Base-by-base conservation (phyloP, 2,888 invertebrate species). In the Tetanocera ferruginea region DNA sequence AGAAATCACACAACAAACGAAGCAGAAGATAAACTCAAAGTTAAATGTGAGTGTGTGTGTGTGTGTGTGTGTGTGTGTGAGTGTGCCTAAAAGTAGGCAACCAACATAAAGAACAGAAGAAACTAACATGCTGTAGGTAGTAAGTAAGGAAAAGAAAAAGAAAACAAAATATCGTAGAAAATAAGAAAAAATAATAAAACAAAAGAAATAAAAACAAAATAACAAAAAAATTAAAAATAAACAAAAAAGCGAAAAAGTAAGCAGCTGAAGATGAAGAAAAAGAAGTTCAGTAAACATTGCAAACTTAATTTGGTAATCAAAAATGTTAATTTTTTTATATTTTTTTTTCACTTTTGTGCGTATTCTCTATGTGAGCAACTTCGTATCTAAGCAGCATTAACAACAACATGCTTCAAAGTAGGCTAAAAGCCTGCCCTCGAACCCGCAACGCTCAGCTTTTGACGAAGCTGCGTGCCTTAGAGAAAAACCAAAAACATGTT, bases 371-470 rank as follows among this genome's bases (percentile, higher is more conserved):
- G 55, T 19, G 31, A 64, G 11, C 43, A 60, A 49, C 37, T 43
- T 37, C 71, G 49, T 64, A 72, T 62, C 51, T 19, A 67, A 75
- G 55, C 70, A 57, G 77, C 67, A 78, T 71, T 76, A 76, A 75
- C 66, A 84, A 83, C 81, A 86, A 82, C 37, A 57, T 31, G 3
- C 11, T 64, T 14, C 57, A 28, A 60, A 11, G 17, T 28, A 28
- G 28, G 19, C 57, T 9, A 60, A 60, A 66, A 66, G 19, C 4
- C 19, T 14, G 9, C 57, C 57, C 25, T 25, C 19, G 17, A n/a
- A 57, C 57, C 57, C 57, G 57, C 57, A 57, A 57, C 9, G 19
- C 23, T 6, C 57, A 9, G 57, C 23, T 25, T 57, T 57, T 23
- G 19, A 57, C 25, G 57, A 25, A 57, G 57, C 25, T 11, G 25